Base-by-base conservation (phyloP, 2,888 invertebrate genomes). In the Eulithis prunata region DNA sequence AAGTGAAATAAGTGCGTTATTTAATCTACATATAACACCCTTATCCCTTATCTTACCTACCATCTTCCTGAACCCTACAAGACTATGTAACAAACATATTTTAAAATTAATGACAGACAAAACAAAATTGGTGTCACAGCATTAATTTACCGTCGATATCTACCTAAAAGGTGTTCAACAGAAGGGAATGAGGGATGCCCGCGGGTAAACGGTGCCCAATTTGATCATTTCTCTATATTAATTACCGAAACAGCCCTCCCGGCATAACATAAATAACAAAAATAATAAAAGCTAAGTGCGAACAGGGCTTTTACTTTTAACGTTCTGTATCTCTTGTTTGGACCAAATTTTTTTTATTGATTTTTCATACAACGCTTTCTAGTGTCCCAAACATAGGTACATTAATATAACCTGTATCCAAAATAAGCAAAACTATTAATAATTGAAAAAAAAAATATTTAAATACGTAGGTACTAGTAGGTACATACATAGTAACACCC, bases 221-320 rank as follows among this genome's bases (percentile, higher is more conserved):
- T 86, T 80, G 80, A 81, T 84, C 81, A 88, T 88, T 87, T 81
- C 85, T 88, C 84, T 85, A 86, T 86, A 88, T 88, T 88, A 88
- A 88, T 88, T 88, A 88, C 82, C 81, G 81, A 83, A 85, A 83
- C 81, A 81, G 78, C 85, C 85, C 80, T 75, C 75, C 80, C 78
- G 79, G 75, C 71, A 32, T 32, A 63, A 54, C 67, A 88, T 87
- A 87, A 87, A 88, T 86, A 87, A 87, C 82, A 82, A 86, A 86
- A 85, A 86, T 82, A 53, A 56, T 57, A 51, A 13, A 10, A n/a
- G 52, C 46, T 7, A 56, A 52, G 62, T 13, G 36, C 21, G 58
- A 55, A 32, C 45, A 12, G 45, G 8, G 41, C n/a, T 38, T 6
- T 53, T 36, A 12, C 10, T 1, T 5, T 28, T 12, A 41, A 38